These are phyloP conservation scores for Drosophila kurseongensis DNA, from an alignment of 1,140 invertebrate genomes.

Conservation along the genomic window DNA sequence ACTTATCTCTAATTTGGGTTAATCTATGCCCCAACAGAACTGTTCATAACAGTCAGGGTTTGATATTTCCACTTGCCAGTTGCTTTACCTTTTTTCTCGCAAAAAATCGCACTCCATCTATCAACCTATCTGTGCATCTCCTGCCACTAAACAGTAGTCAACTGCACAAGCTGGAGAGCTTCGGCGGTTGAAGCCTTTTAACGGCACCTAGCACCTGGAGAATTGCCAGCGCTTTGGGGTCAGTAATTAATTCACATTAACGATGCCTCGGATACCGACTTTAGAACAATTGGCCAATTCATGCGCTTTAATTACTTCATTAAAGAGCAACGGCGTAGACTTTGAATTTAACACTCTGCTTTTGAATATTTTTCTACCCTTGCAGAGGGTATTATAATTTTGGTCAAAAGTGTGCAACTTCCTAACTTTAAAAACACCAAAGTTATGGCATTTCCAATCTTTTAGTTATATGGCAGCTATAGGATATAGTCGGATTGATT, in stretches of 20 bases:
- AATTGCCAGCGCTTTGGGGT: conserved; percentile 72
- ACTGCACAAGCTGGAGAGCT: conserved; percentile 5
- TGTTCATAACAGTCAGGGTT: conserved; percentile 18
- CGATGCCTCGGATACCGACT: conserved; percentile 30
- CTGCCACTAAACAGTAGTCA: conserved; percentile 57
- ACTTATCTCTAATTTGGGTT: conserved; percentile 49
- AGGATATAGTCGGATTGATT: too few relatives aligned
- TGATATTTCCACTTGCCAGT: conserved; percentile 7
- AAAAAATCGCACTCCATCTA: conserved; percentile 32
- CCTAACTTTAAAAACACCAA: too few relatives aligned
- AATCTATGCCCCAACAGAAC: conserved; percentile 52
- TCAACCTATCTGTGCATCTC: conserved; percentile 65
- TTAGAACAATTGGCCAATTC: conserved; percentile 74
- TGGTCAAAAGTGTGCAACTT: too few relatives aligned
- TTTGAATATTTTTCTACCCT: neutral
- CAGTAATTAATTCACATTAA: conserved; percentile 80
- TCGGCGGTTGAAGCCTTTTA: conserved; percentile 50
- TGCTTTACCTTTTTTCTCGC: conserved; percentile 5
- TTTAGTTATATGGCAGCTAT: too few relatives aligned
- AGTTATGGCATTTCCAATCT: too few relatives aligned
- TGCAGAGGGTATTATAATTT: too few relatives aligned
- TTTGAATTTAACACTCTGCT: conserved; percentile 15
- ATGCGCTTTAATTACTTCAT: conserved; percentile 82
- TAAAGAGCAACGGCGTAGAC: conserved; percentile 44
- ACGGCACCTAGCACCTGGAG: conserved; percentile 66